Conservation (phyloP, 2,113 vertebrate genomes). For the Noturus placidus region DNA sequence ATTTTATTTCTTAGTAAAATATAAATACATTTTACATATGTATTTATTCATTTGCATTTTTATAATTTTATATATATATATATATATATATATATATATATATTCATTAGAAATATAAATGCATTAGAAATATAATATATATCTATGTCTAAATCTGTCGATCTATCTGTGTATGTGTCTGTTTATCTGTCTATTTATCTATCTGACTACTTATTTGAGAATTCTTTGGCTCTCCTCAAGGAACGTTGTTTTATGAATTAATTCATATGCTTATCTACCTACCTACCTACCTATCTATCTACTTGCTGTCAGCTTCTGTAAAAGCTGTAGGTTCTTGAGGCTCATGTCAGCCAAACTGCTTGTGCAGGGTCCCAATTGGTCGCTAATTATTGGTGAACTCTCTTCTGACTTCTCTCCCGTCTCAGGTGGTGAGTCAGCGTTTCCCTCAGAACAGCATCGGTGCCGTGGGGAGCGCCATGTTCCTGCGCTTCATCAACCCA, state of each 20-base stretch:
- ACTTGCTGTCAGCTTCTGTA: background rate
- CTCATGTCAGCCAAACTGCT: background rate
- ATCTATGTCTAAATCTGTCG: background rate
- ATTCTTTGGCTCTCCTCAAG: background rate
- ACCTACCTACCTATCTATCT: background rate
- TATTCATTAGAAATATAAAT: no score
- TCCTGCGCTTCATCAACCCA: slow-evolving; percentile 95
- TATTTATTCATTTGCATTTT: no score
- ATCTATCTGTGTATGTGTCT: no score
- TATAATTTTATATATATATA: no score
- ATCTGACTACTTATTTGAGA: background rate
- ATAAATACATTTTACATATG: background rate
- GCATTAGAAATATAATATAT: no score
- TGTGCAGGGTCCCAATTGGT: background rate
- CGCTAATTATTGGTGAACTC: no score
- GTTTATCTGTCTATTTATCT: background rate
- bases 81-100: no score
- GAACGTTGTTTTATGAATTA: background rate
- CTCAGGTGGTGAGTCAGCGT: slow-evolving; percentile 94
- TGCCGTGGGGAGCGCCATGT: slow-evolving; percentile 96
- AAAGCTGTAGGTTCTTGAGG: background rate
- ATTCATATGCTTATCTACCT: fast-evolving
- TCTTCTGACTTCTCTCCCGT: background rate
- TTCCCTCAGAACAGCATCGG: slow-evolving; percentile 99
- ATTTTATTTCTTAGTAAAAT: background rate